Conservation (phyloP, 2,888 invertebrate genomes). For the Hirtodrosophila alboralis region DNA sequence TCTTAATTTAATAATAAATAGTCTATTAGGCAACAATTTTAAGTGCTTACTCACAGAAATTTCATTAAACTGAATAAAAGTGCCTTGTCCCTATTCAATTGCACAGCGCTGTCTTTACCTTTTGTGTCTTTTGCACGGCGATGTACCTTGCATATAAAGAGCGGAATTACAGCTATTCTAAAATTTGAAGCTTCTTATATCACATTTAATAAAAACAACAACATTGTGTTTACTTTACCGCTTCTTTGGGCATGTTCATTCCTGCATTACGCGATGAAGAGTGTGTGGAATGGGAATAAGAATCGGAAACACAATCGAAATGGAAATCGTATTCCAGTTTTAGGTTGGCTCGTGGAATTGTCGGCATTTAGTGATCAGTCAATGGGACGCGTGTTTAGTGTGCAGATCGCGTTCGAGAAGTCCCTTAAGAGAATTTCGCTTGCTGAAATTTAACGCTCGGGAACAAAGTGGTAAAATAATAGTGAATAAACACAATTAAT, state of each 20-base stretch:
- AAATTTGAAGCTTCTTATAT: conserved; percentile 17
- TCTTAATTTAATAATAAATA: no score
- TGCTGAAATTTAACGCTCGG: background rate
- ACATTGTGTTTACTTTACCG: conserved; percentile 25
- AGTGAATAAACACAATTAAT: conserved; percentile 3
- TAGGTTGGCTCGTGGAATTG: conserved; percentile 25
- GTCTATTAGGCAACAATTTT: no score
- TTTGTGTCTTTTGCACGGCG: no score
- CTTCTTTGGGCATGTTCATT: conserved; percentile 1
- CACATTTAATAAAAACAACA: conserved; percentile 29
- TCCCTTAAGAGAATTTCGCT: conserved; percentile 8
- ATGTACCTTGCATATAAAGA: conserved; percentile 28
- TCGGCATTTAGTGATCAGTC: conserved; percentile 55
- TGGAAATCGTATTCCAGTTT: conserved; percentile 19
- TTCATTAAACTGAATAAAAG: no score
- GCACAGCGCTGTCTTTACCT: no score
- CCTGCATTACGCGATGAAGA: conserved; percentile 1
- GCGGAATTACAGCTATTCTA: conserved; percentile 8
- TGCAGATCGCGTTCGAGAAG: conserved; percentile 52
- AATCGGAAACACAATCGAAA: conserved; percentile 33
- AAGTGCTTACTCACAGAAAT: no score
- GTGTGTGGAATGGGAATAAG: conserved; percentile 11
- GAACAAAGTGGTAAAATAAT: conserved; percentile 29
- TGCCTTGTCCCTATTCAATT: no score
- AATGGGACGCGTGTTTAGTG: conserved; percentile 54